Evolutionary conservation across 2,888 invertebrate genomes (phyloP).

Genomic region (Hydrotaea cyrtoneurina): DNA sequence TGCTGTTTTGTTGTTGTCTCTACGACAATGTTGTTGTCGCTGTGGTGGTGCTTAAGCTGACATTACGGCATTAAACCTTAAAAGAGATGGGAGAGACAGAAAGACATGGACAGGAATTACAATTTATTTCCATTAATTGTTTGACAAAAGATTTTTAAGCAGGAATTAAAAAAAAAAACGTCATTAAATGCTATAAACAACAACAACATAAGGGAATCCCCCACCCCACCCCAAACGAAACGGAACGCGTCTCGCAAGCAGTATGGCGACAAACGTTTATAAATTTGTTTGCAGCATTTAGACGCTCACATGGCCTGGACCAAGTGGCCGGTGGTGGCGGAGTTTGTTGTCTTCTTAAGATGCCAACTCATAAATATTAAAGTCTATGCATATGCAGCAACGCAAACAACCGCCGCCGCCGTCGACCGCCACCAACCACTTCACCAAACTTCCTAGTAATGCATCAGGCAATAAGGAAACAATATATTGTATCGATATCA

Average conservation of each 20-base stretch:
- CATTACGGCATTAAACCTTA: constrained; percentile 16
- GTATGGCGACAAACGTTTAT: constrained; percentile 1
- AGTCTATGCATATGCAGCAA: constrained; percentile 13
- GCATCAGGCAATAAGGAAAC: constrained; percentile 67
- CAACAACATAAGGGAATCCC: neutral
- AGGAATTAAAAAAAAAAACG: constrained; percentile 56
- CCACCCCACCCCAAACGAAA: too few relatives aligned
- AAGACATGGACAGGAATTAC: constrained; percentile 5
- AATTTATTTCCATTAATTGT: constrained; percentile 53
- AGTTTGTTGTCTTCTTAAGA: constrained; percentile 61
- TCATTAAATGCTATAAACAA: constrained; percentile 39
- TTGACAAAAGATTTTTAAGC: constrained; percentile 58
- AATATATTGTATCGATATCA: constrained; percentile 68
- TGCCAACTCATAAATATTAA: constrained; percentile 66
- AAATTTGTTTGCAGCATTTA: constrained; percentile 22
- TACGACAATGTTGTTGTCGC: neutral
- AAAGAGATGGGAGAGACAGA: neutral
- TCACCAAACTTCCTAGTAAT: constrained; percentile 58
- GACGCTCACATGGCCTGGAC: neutral
- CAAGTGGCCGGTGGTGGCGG: neutral
- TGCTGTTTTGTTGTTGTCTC: neutral
- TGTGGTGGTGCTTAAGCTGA: constrained; percentile 12
- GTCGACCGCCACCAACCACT: neutral
- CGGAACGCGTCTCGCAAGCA: neutral
- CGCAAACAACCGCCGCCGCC: too few relatives aligned